Base-by-base conservation (phyloP, 2,113 vertebrate genomes). In the Tinamus guttatus region DNA sequence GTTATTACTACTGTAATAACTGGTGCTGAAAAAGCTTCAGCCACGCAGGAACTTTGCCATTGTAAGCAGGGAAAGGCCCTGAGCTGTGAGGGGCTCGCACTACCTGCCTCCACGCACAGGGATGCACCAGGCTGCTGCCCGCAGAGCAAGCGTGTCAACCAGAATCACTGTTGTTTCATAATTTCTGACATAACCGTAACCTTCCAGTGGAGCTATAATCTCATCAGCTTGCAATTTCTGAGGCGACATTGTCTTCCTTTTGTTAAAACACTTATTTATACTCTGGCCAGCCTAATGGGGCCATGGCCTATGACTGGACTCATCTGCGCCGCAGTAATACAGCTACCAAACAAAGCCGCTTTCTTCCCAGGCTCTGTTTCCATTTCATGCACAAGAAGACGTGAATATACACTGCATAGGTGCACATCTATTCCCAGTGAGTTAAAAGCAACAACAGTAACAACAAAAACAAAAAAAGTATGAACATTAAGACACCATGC, bases 231-330 rank as follows among this genome's bases (percentile, higher is more conserved):
- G 92, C 69, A 78, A 94, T 86, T 74, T 95, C 70, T 27, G 69
- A 87, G 83, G 92, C 69, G 91, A 41, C 4, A 5, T 80, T 76
- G 52, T 67, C 52, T 89, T 81, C 58, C 81, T 88, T 92, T 94
- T 85, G 88, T 87, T 73, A 79, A 87, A 94, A 79, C 51, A 85
- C 69, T 75, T 95, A 93, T 68, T 96, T 94, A 84, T 84, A 90
- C 74, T 73, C 85, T 89, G 81, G 40, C 81, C 75, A 92, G 83
- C 40, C 54, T 85, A 92, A 93, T 17, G 49, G 77, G 81, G 62
- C 85, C 59, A 64, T 8, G 49, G 81, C 63, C 79, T 80, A 71
- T 38, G 69, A 51, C 69, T 67, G 38, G 63, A 58, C 81, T 79
- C 54, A 11, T 1, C 60, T 14, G 65, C 47, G 38, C 70, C 34